phyloP scores from a whole-genome alignment of 2,888 invertebrate genomes.

The Aethes cnicana region DNA sequence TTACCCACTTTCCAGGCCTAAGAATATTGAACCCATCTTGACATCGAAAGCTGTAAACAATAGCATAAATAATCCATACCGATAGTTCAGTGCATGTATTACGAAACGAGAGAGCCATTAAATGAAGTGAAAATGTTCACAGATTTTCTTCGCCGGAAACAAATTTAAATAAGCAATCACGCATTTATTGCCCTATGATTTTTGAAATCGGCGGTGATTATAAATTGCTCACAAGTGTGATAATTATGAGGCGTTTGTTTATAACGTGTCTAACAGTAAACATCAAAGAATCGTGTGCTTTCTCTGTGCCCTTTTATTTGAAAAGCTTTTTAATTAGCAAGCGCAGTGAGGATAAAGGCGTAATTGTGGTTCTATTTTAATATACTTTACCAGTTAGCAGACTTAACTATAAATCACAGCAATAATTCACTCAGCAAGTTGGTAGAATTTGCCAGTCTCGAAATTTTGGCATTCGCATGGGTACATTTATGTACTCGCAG shows the following conservation, averaged over 20 bases:
- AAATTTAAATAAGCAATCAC: constrained; percentile 24
- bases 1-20: constrained; percentile 22
- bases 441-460: no score
- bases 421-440: no score
- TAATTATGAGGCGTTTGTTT: no score
- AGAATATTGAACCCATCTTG: constrained; percentile 21
- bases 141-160: constrained; percentile 14
- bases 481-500: no score
- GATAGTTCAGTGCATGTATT: constrained; percentile 6
- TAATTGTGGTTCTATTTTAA: no score
- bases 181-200: constrained; percentile 12
- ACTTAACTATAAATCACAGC: no score
- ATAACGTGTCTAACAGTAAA: no score
- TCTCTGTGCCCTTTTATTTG: no score
- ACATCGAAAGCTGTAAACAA: constrained; percentile 24
- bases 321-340: background rate
- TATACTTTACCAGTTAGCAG: no score
- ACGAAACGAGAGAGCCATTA: background rate
- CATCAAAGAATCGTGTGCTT: no score
- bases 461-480: no score
- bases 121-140: constrained; percentile 11
- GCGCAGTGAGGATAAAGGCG: no score
- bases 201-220: constrained; percentile 9
- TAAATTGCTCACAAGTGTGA: constrained; percentile 1
- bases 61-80: constrained; percentile 15